Base-by-base conservation (phyloP, 1,140 invertebrate genomes). In the Nebria ingens region DNA sequence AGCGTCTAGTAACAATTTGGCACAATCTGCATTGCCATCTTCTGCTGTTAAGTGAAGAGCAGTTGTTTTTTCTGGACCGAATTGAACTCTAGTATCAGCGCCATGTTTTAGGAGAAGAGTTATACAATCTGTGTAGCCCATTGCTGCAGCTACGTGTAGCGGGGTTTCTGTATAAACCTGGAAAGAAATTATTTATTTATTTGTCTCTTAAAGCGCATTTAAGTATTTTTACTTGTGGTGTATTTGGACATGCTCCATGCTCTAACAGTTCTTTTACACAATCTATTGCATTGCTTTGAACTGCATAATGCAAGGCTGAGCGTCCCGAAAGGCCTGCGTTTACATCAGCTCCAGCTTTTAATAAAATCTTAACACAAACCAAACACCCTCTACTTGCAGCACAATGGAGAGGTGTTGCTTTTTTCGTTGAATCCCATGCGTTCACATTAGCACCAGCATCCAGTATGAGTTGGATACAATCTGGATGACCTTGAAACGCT, bases 41-140 rank as follows among this genome's bases (percentile, higher is more conserved):
- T 89, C 86, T 0, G 88, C 86, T 3, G 89, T 86, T 60, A 91
- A 75, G 68, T 93, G 90, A 6, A 93, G 65, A 0, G 89, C 82
- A 1, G 88, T 90, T 1, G 84, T 75, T 62, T 79, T 78, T 38
- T 77, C 78, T 9, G 73, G 64, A 0, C 86, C 86, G 42, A 82
- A 76, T 55, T 85, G 83, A 0, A 86, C 84, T 22, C 84, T 74
- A 1, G 88, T 84, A 61, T 89, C 86, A 2, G 88, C 88, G 17
- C 86, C 86, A 56, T 85, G 75, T 52, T 74, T 75, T 21, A 91
- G 69, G 1, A 91, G 70, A 17, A 90, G 63, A 63, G 81, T 80
- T 2, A 87, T 74, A 63, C 85, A 86, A 52, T 74, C 72, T 0
- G 77, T 71, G 21, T 81, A 81, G 9, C 89, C 89, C 23, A 87